These are phyloP conservation scores for Alligator sinensis DNA, from an alignment of 2,113 vertebrate genomes.

Conservation along the genomic window DNA sequence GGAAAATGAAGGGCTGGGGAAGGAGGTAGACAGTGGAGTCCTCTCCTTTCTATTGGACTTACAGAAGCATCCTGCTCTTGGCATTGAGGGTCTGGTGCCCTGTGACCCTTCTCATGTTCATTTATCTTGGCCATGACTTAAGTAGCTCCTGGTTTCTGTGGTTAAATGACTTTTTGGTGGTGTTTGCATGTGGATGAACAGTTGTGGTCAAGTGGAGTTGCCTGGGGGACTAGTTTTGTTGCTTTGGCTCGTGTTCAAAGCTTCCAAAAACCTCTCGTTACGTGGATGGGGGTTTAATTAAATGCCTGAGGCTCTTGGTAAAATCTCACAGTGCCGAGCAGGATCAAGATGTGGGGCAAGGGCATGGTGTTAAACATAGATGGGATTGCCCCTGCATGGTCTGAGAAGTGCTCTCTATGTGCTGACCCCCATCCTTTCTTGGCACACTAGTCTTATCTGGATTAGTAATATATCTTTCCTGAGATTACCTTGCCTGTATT, in stretches of 20 bases:
- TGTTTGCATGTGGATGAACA: not conserved
- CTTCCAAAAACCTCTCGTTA: not conserved
- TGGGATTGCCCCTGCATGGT: too few species aligned
- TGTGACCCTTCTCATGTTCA: not conserved
- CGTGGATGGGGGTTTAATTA: too few species aligned
- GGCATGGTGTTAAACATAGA: too few species aligned
- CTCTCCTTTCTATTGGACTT: rapidly evolving
- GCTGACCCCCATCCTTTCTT: too few species aligned
- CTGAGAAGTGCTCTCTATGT: too few species aligned
- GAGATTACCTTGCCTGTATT: too few species aligned
- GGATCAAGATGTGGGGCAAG: not conserved
- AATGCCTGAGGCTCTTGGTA: too few species aligned
- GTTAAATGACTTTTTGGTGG: not conserved
- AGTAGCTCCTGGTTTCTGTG: not conserved
- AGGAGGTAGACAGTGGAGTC: not conserved
- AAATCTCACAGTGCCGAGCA: not conserved
- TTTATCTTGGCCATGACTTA: not conserved
- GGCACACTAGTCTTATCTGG: too few species aligned
- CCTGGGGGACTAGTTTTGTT: not conserved
- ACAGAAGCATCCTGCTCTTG: not conserved
- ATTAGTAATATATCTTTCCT: too few species aligned
- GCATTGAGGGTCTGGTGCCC: not conserved
- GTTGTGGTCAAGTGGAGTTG: not conserved
- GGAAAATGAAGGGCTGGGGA: not conserved
- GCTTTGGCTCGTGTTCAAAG: not conserved